These are phyloP conservation scores for Pterois miles DNA, from an alignment of 2,797 vertebrate genomes.

Conservation along the genomic window DNA sequence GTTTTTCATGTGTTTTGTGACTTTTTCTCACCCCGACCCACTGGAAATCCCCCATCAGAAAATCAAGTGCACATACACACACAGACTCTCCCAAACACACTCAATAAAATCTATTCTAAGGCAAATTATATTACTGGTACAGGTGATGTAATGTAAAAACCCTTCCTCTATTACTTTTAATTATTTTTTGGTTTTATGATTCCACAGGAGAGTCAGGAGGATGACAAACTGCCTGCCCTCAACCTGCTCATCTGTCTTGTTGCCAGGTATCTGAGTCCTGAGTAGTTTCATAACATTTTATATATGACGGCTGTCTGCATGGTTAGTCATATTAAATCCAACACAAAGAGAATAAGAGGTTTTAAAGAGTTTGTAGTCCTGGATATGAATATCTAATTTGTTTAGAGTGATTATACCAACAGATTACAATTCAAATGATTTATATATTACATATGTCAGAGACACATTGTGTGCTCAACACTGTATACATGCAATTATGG, in stretches of 20 bases:
- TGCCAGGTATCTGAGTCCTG: conserved; percentile 84
- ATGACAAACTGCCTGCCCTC: conserved; percentile 91
- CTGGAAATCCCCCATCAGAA: too few species aligned
- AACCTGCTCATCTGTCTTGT: conserved; percentile 98
- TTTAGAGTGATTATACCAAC: neutral
- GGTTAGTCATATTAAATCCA: neutral
- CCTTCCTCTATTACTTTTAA: too few species aligned
- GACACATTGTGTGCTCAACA: neutral
- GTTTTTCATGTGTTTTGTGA: too few species aligned
- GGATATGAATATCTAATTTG: neutral
- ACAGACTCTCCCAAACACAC: too few species aligned
- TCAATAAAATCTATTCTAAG: too few species aligned
- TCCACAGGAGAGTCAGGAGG: conserved; percentile 88
- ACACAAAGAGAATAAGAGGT: neutral
- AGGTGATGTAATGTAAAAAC: too few species aligned
- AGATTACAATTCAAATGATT: neutral
- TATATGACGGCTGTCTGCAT: neutral
- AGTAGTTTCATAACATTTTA: neutral
- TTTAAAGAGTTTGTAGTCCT: neutral
- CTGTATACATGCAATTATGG: neutral
- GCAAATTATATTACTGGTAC: too few species aligned
- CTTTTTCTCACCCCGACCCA: too few species aligned
- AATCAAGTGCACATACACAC: too few species aligned
- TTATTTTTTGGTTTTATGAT: neutral
- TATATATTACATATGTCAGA: neutral